These are phyloP conservation scores for Rhinoptilus africanus DNA, from an alignment of 2,113 vertebrate genomes.

Conservation along the genomic window DNA sequence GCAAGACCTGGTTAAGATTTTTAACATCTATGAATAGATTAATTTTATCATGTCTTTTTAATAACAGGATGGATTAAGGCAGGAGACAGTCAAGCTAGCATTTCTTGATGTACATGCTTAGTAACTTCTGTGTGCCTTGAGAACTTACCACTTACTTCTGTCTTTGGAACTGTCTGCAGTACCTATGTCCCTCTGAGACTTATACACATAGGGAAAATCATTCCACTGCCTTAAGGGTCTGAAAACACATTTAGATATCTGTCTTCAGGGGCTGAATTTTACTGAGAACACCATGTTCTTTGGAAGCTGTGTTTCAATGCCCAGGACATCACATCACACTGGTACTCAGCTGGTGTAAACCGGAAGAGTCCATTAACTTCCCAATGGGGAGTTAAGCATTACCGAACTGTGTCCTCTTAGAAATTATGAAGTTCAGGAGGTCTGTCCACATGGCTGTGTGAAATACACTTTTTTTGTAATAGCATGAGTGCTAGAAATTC, in stretches of 20 bases:
- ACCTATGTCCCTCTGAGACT: not conserved
- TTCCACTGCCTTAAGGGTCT: not conserved
- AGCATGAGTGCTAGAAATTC: not conserved
- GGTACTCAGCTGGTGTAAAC: not conserved
- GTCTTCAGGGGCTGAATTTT: not conserved
- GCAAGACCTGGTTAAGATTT: not conserved
- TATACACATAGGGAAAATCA: not conserved
- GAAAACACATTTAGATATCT: not conserved
- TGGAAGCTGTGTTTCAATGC: not conserved
- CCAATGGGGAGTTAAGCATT: not conserved
- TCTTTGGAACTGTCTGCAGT: not conserved
- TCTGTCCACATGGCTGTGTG: not conserved
- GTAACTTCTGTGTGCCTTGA: not conserved
- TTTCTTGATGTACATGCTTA: not conserved
- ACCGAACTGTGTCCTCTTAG: not conserved
- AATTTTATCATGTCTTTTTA: not conserved
- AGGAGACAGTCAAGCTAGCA: not conserved
- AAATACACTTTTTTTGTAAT: not conserved
- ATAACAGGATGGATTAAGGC: not conserved
- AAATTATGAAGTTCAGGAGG: not conserved
- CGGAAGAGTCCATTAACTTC: slow-evolving; percentile 35
- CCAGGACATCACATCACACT: not conserved
- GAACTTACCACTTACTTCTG: not conserved
- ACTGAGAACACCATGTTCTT: not conserved
- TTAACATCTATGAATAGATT: not conserved